Conservation (phyloP, 2,888 invertebrate genomes). For the Xylocampa areola region DNA sequence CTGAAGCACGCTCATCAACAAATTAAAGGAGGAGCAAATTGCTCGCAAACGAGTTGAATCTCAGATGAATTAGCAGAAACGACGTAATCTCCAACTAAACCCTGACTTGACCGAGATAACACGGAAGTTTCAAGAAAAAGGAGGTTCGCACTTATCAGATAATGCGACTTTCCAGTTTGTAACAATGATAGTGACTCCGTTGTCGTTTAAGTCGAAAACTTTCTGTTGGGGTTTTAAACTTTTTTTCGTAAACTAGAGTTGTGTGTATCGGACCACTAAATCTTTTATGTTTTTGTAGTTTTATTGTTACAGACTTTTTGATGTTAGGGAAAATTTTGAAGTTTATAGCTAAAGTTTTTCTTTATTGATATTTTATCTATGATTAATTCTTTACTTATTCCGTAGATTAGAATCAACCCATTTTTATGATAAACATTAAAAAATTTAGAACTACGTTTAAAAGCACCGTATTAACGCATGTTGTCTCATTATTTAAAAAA, state of each 20-base stretch:
- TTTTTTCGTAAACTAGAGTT: conserved; percentile 55
- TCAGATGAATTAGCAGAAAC: conserved; percentile 58
- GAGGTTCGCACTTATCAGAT: conserved; percentile 64
- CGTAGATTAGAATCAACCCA: no score
- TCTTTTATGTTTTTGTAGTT: conserved; percentile 57
- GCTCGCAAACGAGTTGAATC: conserved; percentile 47
- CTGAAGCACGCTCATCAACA: conserved; percentile 34
- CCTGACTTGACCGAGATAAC: conserved; percentile 61
- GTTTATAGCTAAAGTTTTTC: conserved; percentile 39
- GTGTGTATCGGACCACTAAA: conserved; percentile 54
- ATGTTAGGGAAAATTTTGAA: conserved; percentile 39
- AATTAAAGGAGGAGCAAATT: conserved; percentile 50
- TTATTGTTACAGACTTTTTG: conserved; percentile 48
- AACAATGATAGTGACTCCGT: conserved; percentile 58
- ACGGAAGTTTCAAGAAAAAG: conserved; percentile 58
- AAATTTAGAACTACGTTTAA: no score
- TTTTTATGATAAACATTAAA: no score
- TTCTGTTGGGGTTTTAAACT: conserved; percentile 60
- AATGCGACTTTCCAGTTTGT: conserved; percentile 62
- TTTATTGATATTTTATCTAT: conserved; percentile 38
- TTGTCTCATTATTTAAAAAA: no score
- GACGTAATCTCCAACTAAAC: conserved; percentile 57
- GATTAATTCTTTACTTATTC: conserved; percentile 42
- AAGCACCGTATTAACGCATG: no score
- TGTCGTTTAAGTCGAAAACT: conserved; percentile 61